Conservation (phyloP, 2,888 invertebrate genomes). For the Cryptocephalus moraei region DNA sequence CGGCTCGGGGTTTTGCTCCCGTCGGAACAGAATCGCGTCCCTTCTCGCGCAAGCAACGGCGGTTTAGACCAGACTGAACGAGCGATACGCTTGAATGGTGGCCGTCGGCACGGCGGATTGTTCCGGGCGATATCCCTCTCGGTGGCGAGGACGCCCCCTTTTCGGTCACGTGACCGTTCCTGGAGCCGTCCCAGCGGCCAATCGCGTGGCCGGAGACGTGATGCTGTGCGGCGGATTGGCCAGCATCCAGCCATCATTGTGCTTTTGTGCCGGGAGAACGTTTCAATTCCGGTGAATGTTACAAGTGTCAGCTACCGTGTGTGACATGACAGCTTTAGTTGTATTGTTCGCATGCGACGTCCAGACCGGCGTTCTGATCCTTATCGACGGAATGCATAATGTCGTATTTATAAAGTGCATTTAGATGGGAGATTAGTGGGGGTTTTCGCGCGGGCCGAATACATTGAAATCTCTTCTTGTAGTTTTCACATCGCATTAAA, state of each 20-base stretch:
- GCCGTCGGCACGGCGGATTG: no score
- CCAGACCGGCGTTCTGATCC: conserved; percentile 23
- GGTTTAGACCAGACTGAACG: no score
- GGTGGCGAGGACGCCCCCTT: no score
- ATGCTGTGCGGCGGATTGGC: conserved; percentile 35
- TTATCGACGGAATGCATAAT: conserved; percentile 12
- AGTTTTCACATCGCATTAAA: no score
- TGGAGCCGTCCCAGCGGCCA: conserved; percentile 20
- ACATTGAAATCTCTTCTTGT: no score
- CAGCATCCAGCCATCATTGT: conserved; percentile 39
- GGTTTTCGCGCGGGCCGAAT: no score
- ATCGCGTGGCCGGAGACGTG: conserved; percentile 27
- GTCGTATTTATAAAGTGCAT: conserved; percentile 8
- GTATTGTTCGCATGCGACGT: conserved; percentile 33
- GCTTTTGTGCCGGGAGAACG: conserved; percentile 28
- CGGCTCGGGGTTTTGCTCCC: no score
- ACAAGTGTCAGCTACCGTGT: conserved; percentile 37
- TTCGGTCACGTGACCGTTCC: conserved; percentile 18
- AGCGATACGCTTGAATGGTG: no score
- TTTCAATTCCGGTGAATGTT: conserved; percentile 36
- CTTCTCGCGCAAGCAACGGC: no score
- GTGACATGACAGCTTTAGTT: conserved; percentile 37
- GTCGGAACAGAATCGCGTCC: no score
- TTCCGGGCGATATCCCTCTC: no score
- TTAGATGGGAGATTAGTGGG: conserved; percentile 5